Evolutionary conservation across 2,888 invertebrate genomes (phyloP).

Genomic region (Dione vanillae): DNA sequence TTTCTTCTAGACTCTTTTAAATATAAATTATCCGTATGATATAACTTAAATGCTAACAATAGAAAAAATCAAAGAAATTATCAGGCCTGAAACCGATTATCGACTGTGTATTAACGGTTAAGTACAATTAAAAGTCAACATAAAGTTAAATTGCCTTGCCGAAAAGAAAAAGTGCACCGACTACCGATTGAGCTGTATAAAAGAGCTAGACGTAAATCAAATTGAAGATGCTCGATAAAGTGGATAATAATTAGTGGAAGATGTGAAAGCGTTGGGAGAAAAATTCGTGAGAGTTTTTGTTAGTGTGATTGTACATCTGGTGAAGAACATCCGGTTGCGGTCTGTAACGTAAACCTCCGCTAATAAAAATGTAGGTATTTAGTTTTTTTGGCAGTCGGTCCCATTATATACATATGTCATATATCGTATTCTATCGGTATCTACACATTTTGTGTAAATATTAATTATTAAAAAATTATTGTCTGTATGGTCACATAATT

Average conservation of each 20-base stretch:
- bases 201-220: slow-evolving; percentile 82
- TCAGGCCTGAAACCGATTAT: slow-evolving; percentile 48
- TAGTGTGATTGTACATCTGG: slow-evolving; percentile 82
- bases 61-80: slow-evolving; percentile 48
- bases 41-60: slow-evolving; percentile 53
- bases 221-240: slow-evolving; percentile 84
- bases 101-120: slow-evolving; percentile 44
- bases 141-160: slow-evolving; percentile 63
- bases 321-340: slow-evolving; percentile 77
- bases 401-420: background rate
- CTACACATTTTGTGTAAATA: no score
- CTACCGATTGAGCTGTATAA: slow-evolving; percentile 79
- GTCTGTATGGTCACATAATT: no score
- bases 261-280: slow-evolving; percentile 84
- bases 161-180: slow-evolving; percentile 83
- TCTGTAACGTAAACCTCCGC: slow-evolving; percentile 41
- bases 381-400: slow-evolving; percentile 38
- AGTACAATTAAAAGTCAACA: slow-evolving; percentile 49
- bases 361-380: slow-evolving; percentile 43
- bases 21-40: slow-evolving; percentile 47
- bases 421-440: background rate
- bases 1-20: slow-evolving; percentile 53
- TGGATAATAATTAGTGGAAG: slow-evolving; percentile 84
- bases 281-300: slow-evolving; percentile 83
- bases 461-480: no score